Base-by-base conservation (phyloP, 1,140 invertebrate species). In the Pogonognathellus flavescens region DNA sequence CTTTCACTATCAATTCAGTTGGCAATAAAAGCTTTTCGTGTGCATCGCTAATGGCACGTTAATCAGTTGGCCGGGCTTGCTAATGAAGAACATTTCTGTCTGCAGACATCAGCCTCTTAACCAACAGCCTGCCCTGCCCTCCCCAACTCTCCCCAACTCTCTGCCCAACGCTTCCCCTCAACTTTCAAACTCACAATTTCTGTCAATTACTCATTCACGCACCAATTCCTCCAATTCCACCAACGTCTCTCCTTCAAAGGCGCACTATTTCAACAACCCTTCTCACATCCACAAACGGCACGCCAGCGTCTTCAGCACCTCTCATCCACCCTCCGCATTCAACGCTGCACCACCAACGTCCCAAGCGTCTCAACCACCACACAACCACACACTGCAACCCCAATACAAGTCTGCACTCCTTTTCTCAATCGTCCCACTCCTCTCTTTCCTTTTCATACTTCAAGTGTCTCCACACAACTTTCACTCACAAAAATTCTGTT, bases 41-140 rank as follows among this genome's bases (percentile, higher is more conserved):
- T 62, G 59, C 59, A 62, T 62, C 59, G 59, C 59, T 62, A 62
- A 62, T 62, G 59, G 59, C 59, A 20, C 59, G 8, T 20, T 62
- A 62, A 62, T 62, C 16, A 62, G 59, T 62, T 62, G 59, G 59
- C 59, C 59, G 18, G 16, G 53, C 31, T 41, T 41, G 31, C 31
- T 55, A 16, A 16, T 16, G 53, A 55, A 55, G 53, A 55, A 55
- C 2, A 2, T 5, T 55, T 55, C 16, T 55, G 11, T 14, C 53
- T 55, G 11, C 31, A 41, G 31, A 41, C 31, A 41, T 41, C 31
- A 41, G 1, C 31, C 31, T 41, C 31, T 41, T 41, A 41, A 41
- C 31, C 6, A 41, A 41, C 6, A 41, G 31, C 31, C 31, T 3
- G 6, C 1, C 31, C 31, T 6, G 31, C 31, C 6, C 31, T 41